These are phyloP conservation scores for Drosophila buzzatii DNA, from an alignment of 2,888 invertebrate species.

Conservation along the genomic window DNA sequence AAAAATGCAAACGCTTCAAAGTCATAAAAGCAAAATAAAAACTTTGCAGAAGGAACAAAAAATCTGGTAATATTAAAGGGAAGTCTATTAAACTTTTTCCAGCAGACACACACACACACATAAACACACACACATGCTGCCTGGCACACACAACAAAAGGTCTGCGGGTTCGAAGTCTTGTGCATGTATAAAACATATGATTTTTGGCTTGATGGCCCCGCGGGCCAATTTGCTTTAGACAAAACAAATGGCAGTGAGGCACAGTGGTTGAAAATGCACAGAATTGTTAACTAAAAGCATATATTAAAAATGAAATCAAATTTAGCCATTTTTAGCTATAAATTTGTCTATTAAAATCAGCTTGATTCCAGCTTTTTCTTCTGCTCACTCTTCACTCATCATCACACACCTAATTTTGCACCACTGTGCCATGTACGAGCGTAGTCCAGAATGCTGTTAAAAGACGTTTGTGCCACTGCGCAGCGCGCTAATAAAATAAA, in stretches of 20 bases:
- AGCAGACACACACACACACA: neutral
- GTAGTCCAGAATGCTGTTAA: conserved; percentile 36
- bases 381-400: rapidly evolving
- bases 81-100: conserved; percentile 75
- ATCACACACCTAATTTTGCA: neutral
- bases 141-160: conserved; percentile 26
- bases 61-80: conserved; percentile 67
- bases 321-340: neutral
- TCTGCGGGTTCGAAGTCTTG: conserved; percentile 43
- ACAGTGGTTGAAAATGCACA: conserved; percentile 1
- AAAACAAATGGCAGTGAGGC: conserved; percentile 54
- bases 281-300: neutral
- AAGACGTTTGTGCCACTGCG: conserved; percentile 39
- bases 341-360: neutral
- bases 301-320: neutral
- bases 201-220: conserved; percentile 75
- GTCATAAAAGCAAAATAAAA: conserved; percentile 76
- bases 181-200: conserved; percentile 79
- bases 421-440: too few relatives aligned
- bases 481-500: conserved; percentile 74
- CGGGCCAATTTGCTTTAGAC: conserved; percentile 76
- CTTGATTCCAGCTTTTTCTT: rapidly evolving
- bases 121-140: neutral
- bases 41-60: conserved; percentile 48
- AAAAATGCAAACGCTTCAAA: conserved; percentile 46